phyloP scores from a whole-genome alignment of 1,140 invertebrate species.

The Dendrolimus punctatus region DNA sequence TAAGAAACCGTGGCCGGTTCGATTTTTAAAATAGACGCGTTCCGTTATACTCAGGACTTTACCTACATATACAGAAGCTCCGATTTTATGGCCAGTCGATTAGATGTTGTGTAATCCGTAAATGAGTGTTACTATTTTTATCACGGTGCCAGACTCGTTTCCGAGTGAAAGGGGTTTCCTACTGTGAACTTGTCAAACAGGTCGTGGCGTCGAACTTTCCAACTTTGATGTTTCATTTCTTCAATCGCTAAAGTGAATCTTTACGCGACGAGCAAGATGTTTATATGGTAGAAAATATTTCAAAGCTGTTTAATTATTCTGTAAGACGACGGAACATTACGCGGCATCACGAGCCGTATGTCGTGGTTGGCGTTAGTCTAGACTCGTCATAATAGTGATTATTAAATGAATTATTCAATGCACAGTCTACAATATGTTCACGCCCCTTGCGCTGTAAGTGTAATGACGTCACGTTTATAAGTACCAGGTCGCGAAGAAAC shows the following conservation, averaged over 20 bases:
- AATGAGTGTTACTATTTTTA: conserved; percentile 50
- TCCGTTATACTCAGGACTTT: conserved; percentile 37
- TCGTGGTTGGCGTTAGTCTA: not conserved
- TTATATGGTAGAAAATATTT: not conserved
- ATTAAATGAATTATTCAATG: conserved; percentile 3
- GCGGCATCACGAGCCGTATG: not conserved
- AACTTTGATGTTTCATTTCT: conserved; percentile 26
- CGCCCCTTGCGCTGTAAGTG: conserved; percentile 1
- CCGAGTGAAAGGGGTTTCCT: conserved; percentile 55
- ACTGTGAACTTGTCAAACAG: conserved; percentile 37
- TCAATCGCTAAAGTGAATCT: conserved; percentile 10
- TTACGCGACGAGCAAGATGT: conserved; percentile 2
- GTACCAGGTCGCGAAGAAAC: conserved; percentile 5
- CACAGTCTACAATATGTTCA: conserved; percentile 1
- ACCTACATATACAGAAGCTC: conserved; percentile 14
- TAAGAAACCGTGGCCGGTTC: conserved; percentile 36
- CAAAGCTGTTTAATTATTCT: not conserved
- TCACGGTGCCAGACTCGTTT: conserved; percentile 24
- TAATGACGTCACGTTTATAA: conserved; percentile 1
- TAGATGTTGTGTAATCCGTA: conserved; percentile 46
- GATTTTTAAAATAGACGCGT: conserved; percentile 56
- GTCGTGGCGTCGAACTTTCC: conserved; percentile 35
- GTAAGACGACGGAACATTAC: not conserved
- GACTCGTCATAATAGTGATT: conserved; percentile 1
- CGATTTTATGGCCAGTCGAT: conserved; percentile 42